Conservation (phyloP, 2,888 invertebrate species). For the Galeopsomyia nigrocyanea region DNA sequence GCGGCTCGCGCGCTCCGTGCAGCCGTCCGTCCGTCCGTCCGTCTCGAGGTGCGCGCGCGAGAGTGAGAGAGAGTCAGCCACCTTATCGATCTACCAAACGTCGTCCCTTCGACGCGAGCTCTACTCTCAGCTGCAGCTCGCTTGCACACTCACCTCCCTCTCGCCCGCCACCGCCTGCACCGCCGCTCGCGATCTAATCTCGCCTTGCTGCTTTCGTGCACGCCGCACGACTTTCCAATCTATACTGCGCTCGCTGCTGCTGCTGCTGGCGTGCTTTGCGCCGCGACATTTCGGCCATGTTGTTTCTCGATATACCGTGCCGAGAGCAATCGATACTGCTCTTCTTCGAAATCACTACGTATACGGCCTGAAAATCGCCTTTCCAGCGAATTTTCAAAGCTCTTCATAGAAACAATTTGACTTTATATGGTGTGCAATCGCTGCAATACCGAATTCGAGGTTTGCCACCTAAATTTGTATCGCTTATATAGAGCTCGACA, state of each 20-base stretch:
- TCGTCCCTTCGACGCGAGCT: slow-evolving; percentile 2
- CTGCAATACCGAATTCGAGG: too few relatives aligned
- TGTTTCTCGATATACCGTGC: too few relatives aligned
- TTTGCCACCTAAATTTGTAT: slow-evolving; percentile 25
- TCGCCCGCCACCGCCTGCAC: neutral
- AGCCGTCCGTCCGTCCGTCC: neutral
- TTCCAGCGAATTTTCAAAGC: slow-evolving; percentile 8
- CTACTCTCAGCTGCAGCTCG: too few relatives aligned
- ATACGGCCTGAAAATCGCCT: too few relatives aligned
- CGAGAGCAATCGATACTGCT: too few relatives aligned
- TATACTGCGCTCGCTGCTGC: neutral
- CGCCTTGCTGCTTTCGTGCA: neutral
- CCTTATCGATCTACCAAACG: neutral
- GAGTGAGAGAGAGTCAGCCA: too few relatives aligned
- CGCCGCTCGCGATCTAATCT: slow-evolving; percentile 19
- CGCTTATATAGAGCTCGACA: slow-evolving; percentile 36
- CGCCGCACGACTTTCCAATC: slow-evolving; percentile 23
- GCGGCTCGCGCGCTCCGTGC: too few relatives aligned
- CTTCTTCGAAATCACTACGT: too few relatives aligned
- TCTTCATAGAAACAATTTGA: too few relatives aligned
- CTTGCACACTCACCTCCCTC: neutral
- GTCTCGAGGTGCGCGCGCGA: slow-evolving; percentile 2
- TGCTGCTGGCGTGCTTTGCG: too few relatives aligned
- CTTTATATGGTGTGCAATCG: too few relatives aligned
- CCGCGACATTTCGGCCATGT: too few relatives aligned